A percentile compares a stretch with the other conserved stretches of the same genome.
These are phyloP conservation scores for Caenorhabditis tropicalis DNA, from an alignment of 1,140 invertebrate genomes.

Conservation along the genomic window DNA sequence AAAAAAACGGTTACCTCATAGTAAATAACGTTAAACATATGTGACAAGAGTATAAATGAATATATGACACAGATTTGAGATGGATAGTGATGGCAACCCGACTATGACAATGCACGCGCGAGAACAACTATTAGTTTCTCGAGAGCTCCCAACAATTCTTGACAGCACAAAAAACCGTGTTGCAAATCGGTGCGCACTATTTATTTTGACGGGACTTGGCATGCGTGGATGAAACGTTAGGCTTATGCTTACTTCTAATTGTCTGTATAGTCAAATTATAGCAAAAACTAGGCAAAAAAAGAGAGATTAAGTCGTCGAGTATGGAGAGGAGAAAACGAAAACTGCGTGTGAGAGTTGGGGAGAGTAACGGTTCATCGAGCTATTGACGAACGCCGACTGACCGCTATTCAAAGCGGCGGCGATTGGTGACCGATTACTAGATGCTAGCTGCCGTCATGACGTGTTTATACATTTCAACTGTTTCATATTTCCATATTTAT, in stretches of 20 bases:
- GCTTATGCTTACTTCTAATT: background rate
- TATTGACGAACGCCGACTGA: slow-evolving; percentile 36
- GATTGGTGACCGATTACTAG: slow-evolving; percentile 37
- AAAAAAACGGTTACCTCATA: slow-evolving; percentile 6
- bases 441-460: slow-evolving; percentile 19
- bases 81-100: no score
- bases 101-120: slow-evolving; percentile 15
- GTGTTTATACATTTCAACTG: background rate
- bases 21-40: slow-evolving; percentile 32
- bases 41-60: slow-evolving; percentile 18
- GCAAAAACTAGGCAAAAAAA: slow-evolving; percentile 20
- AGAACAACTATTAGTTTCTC: slow-evolving; percentile 3
- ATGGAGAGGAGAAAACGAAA: background rate
- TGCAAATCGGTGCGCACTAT: slow-evolving; percentile 5
- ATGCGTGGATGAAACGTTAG: background rate
- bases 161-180: slow-evolving; percentile 33
- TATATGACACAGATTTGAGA: slow-evolving; percentile 32
- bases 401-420: slow-evolving; percentile 36
- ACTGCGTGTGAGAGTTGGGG: background rate
- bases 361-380: slow-evolving; percentile 38
- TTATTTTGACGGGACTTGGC: slow-evolving; percentile 35
- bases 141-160: slow-evolving; percentile 19
- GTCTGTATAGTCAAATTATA: slow-evolving; percentile 43
- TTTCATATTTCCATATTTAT: background rate
- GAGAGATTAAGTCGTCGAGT: background rate